Base-by-base conservation (phyloP, 2,888 invertebrate species). In the Dicranocentrus wangi region DNA sequence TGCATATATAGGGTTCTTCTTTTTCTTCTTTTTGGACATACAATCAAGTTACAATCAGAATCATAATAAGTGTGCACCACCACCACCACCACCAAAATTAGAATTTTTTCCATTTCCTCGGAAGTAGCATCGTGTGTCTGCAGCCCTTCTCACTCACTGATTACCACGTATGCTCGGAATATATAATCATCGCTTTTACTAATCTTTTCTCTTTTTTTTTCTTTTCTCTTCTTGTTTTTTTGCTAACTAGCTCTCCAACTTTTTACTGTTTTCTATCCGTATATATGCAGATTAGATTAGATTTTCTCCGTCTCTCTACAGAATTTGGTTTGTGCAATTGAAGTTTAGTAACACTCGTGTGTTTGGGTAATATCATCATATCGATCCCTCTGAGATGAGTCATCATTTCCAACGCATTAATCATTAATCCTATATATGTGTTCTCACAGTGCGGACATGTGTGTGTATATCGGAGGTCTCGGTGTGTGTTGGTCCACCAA, bases 11-110 rank as follows among this genome's bases (percentile, higher is more conserved):
- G 10, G 2, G 55, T 55, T 19, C 25, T 19, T 55, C 5, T 10
- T 55, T 21, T 17, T 17, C 17, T 51, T 51, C n/a, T 51, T 51
- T 51, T 13, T n/a, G 17, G n/a, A 51, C 51, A 51, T 21, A 55
- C 21, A 55, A 55, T 21, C 55, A 51, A 13, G n/a, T 55, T 17
- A 55, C 55, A 55, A 55, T 55, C 55, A 55, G 55, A 55, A 55
- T 55, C 21, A 55, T 55, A 55, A 55, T 55, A 55, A 55, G 55
- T 19, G 25, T 39, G 17, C 13, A 51, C 3, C 3, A 51, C n/a
- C 13, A 51, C 7, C 3, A 15, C 3, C n/a, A n/a, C n/a, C 13
- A 55, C 7, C 21, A 55, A 55, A 55, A 55, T 23, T 23, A 23
- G 21, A 55, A 23, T 23, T 55, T 55, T 55, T 55, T 55, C 21